Conservation (phyloP, 1,140 invertebrate species). For the Gonatopus flavifemur region DNA sequence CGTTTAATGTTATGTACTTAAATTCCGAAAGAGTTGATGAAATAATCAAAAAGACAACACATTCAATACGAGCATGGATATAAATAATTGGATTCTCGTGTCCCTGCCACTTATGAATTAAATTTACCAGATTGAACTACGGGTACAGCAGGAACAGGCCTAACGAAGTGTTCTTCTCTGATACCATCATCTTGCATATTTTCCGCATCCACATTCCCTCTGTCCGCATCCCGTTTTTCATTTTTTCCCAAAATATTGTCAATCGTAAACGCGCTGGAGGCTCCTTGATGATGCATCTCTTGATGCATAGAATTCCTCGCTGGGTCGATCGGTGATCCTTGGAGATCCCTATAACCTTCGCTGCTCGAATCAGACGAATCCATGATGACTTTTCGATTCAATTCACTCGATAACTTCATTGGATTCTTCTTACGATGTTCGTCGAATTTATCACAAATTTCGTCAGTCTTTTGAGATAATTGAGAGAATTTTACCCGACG, state of each 20-base stretch:
- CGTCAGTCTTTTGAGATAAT: constrained; percentile 2
- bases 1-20: no score
- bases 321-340: constrained; percentile 9
- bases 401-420: constrained; percentile 7
- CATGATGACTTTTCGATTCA: constrained; percentile 11
- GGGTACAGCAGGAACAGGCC: constrained; percentile 23
- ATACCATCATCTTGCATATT: constrained; percentile 23
- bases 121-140: constrained; percentile 26
- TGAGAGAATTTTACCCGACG: constrained; percentile 8
- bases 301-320: constrained; percentile 8
- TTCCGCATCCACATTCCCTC: constrained; percentile 24
- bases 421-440: constrained; percentile 3
- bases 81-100: no score
- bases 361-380: constrained; percentile 35
- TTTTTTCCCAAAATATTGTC: constrained; percentile 44
- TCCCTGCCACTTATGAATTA: not conserved
- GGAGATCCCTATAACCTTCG: constrained; percentile 21
- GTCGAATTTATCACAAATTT: not conserved
- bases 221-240: constrained; percentile 20
- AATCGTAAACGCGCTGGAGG: constrained; percentile 43
- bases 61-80: no score
- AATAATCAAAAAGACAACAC: no score
- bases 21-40: no score
- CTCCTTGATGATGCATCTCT: no score
- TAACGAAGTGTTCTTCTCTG: constrained; percentile 26